Evolutionary conservation across 2,797 vertebrate species (phyloP).

Genomic region (Ambastaia sidthimunki): DNA sequence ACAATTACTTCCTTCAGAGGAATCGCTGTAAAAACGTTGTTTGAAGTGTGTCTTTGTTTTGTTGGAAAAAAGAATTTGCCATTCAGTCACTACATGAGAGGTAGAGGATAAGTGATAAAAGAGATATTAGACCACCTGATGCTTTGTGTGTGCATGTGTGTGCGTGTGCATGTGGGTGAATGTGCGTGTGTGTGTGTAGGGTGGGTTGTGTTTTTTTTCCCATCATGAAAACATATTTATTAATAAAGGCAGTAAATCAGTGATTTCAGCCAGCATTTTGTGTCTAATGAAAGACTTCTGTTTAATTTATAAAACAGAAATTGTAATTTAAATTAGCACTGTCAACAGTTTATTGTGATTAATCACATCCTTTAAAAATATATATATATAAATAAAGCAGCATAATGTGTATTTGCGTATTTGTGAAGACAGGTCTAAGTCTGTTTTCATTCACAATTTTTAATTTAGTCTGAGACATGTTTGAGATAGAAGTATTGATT

Average conservation of each 20-base stretch:
- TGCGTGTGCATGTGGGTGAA: no score
- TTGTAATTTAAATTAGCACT: not conserved
- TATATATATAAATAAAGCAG: not conserved
- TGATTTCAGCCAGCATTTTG: not conserved
- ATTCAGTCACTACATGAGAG: not conserved
- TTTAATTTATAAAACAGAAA: not conserved
- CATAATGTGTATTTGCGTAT: not conserved
- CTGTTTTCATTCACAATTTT: not conserved
- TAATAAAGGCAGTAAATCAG: not conserved
- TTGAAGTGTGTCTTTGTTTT: slow-evolving; percentile 7
- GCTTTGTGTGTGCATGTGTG: not conserved
- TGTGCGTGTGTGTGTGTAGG: not conserved
- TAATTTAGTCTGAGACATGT: not conserved
- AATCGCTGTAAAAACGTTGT: not conserved
- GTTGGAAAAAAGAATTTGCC: not conserved
- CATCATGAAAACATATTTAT: not conserved
- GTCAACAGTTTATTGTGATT: not conserved
- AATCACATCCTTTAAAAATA: not conserved
- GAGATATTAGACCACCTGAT: slow-evolving; percentile 5
- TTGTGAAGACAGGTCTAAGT: not conserved
- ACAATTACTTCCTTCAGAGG: not conserved
- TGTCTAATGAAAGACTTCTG: not conserved
- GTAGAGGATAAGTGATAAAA: not conserved
- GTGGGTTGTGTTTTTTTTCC: not conserved
- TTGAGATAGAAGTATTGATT: not conserved